Percentiles rank a stretch among this genome's conserved stretches.
These are phyloP conservation scores for Lutraria rhynchaena DNA, from an alignment of 1,140 invertebrate genomes.

Conservation along the genomic window DNA sequence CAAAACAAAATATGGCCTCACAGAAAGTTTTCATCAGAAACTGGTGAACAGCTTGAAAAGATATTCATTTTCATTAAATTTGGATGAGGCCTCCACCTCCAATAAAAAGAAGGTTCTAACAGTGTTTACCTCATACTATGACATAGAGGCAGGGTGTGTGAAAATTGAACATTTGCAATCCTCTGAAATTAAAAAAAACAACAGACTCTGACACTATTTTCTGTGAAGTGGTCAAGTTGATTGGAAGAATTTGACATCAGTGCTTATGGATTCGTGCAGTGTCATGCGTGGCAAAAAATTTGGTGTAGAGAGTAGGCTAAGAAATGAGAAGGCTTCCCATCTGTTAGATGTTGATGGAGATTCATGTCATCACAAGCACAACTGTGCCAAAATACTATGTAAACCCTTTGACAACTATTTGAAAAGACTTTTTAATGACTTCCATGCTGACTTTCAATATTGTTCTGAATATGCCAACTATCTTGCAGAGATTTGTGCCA, in stretches of 20 bases:
- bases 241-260: slow-evolving; percentile 68
- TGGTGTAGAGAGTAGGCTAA: slow-evolving; percentile 67
- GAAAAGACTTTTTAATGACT: slow-evolving; percentile 61
- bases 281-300: slow-evolving; percentile 71
- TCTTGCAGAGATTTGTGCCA: slow-evolving; percentile 65
- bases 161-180: slow-evolving; percentile 38
- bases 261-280: slow-evolving; percentile 72
- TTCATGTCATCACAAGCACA: slow-evolving; percentile 71
- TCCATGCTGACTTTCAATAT: slow-evolving; percentile 73
- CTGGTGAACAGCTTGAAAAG: neutral
- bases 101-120: slow-evolving; percentile 50
- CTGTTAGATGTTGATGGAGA: slow-evolving; percentile 75
- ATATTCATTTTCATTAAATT: slow-evolving; percentile 29
- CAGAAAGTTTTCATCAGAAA: neutral
- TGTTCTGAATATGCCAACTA: slow-evolving; percentile 59
- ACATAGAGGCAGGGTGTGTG: neutral
- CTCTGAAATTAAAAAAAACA: slow-evolving; percentile 3
- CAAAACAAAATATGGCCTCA: slow-evolving; percentile 37
- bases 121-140: slow-evolving; percentile 31
- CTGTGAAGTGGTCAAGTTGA: slow-evolving; percentile 9
- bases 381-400: slow-evolving; percentile 68
- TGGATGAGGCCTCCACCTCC: slow-evolving; percentile 28
- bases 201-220: slow-evolving; percentile 24
- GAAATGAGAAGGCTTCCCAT: slow-evolving; percentile 60
- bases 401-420: slow-evolving; percentile 63